Evolutionary conservation across 2,888 invertebrate genomes (phyloP).

Genomic region (Athripsodes cinereus): DNA sequence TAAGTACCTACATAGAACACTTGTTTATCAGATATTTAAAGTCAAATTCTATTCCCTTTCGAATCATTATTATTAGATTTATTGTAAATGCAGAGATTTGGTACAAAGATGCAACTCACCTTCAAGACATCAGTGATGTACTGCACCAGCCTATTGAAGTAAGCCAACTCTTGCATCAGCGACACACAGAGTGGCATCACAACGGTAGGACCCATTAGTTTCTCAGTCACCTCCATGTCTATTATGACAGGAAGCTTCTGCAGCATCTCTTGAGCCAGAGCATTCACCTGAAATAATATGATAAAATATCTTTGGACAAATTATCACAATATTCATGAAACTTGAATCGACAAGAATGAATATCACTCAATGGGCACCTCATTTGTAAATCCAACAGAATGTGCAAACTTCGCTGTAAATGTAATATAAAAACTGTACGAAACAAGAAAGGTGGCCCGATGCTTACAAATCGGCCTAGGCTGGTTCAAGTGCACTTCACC

Average conservation of each 20-base stretch:
- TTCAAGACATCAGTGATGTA: conserved; percentile 37
- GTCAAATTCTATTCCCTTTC: background rate
- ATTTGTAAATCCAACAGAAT: too few species aligned
- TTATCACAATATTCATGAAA: too few species aligned
- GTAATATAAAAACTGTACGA: background rate
- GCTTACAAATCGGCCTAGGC: too few species aligned
- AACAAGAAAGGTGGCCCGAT: too few species aligned
- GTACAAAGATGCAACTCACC: too few species aligned
- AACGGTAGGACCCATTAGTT: conserved; percentile 64
- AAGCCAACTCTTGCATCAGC: conserved; percentile 67
- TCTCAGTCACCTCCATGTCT: conserved; percentile 70
- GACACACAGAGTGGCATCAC: conserved; percentile 77
- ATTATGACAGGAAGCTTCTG: conserved; percentile 66
- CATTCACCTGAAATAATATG: conserved; percentile 37
- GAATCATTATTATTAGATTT: too few species aligned
- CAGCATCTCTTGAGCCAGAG: conserved; percentile 64
- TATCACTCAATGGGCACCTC: too few species aligned
- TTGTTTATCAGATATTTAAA: background rate
- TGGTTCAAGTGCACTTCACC: too few species aligned
- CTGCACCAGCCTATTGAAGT: conserved; percentile 41
- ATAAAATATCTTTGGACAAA: too few species aligned
- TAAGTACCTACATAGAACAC: background rate
- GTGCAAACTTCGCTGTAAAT: too few species aligned
- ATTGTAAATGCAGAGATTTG: too few species aligned
- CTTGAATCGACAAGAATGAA: too few species aligned